phyloP scores from a whole-genome alignment of 30 jellyfish, hydroid and myxozoan species.

The Hydractinia symbiolongicarpus region DNA sequence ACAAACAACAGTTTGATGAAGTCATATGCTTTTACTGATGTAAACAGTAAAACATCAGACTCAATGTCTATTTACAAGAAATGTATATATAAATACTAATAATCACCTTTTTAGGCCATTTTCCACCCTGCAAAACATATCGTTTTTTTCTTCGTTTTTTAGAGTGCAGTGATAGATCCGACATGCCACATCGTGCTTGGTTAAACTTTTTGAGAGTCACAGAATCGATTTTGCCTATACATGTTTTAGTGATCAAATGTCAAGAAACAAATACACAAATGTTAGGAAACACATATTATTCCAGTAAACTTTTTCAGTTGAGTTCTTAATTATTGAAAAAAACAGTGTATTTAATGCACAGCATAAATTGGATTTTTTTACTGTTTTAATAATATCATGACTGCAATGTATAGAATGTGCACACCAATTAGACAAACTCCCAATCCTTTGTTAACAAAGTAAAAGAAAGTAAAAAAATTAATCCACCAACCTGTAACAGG shows the following conservation, averaged over 20 bases:
- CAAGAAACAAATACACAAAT: neutral
- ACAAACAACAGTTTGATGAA: neutral
- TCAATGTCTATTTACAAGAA: too few relatives aligned
- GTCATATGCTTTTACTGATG: neutral
- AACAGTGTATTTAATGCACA: too few relatives aligned
- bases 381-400: neutral
- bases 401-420: neutral
- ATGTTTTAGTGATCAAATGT: neutral
- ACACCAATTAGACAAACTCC: neutral
- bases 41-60: neutral
- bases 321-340: too few relatives aligned
- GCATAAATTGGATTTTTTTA: neutral
- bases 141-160: constrained; percentile 31
- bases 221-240: constrained; percentile 35
- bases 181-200: constrained; percentile 83
- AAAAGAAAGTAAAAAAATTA: too few relatives aligned
- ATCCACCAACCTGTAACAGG: constrained; percentile 30
- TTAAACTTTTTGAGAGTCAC: constrained; percentile 40
- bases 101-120: constrained; percentile 72
- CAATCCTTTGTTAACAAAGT: too few relatives aligned
- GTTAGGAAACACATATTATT: too few relatives aligned
- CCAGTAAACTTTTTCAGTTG: too few relatives aligned
- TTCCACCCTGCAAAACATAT: constrained; percentile 69
- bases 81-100: too few relatives aligned
- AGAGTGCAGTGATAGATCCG: constrained; percentile 32